Percentiles rank a stretch among this genome's conserved stretches.
These are phyloP conservation scores for Drosophila falleni DNA, from an alignment of 2,888 invertebrate species.

Conservation along the genomic window DNA sequence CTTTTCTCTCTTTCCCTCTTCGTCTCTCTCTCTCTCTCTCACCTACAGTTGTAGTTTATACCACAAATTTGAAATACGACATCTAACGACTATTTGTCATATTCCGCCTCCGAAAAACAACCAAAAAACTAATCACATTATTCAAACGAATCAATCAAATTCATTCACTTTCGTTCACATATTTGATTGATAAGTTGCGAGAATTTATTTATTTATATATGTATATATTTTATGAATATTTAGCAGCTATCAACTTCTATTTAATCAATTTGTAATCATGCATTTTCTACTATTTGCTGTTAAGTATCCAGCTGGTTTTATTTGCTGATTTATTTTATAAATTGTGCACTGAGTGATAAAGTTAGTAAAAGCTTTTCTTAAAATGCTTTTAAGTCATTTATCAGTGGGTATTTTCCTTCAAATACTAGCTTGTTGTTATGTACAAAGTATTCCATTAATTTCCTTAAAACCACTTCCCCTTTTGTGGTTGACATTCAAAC, in stretches of 20 bases:
- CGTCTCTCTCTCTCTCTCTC: not conserved
- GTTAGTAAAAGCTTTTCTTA: not conserved
- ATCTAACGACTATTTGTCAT: conserved; percentile 4
- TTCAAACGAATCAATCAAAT: conserved; percentile 25
- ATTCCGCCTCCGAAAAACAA: not conserved
- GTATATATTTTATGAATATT: conserved; percentile 4
- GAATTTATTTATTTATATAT: conserved; percentile 3
- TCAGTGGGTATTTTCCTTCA: not conserved
- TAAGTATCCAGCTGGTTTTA: not conserved
- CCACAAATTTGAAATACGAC: conserved; percentile 13
- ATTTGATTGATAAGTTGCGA: conserved; percentile 8
- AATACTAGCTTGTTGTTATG: not conserved
- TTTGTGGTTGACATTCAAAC: not conserved
- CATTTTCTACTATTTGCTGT: no score
- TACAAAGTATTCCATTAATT: not conserved
- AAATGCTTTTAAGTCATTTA: not conserved
- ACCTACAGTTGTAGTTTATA: conserved; percentile 2
- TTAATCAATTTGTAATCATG: not conserved
- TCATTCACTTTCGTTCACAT: conserved; percentile 10
- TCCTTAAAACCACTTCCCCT: not conserved
- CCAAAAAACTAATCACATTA: conserved; percentile 19
- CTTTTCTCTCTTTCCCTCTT: not conserved
- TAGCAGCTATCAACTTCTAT: not conserved
- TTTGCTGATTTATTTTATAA: not conserved
- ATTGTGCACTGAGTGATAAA: not conserved